These are phyloP conservation scores for Pseudoatta argentina DNA, from an alignment of 1,140 invertebrate genomes.

Conservation along the genomic window DNA sequence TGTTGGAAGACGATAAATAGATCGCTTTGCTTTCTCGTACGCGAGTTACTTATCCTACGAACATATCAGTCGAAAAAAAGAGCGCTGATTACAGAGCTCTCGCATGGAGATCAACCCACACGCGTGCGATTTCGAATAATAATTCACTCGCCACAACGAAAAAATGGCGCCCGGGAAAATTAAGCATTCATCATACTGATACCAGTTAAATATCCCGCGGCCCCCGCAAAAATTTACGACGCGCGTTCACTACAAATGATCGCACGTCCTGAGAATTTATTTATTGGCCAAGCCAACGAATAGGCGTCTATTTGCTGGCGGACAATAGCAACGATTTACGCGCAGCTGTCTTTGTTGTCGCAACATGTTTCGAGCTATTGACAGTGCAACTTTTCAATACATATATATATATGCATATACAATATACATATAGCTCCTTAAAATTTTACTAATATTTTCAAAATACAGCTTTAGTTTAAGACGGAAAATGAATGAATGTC, in stretches of 20 bases:
- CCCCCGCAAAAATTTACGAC: constrained; percentile 59
- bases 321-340: constrained; percentile 67
- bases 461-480: too few species aligned
- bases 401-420: neutral
- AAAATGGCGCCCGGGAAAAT: constrained; percentile 59
- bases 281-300: constrained; percentile 44
- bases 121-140: constrained; percentile 40
- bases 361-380: constrained; percentile 45
- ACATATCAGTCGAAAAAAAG: constrained; percentile 29
- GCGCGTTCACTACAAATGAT: constrained; percentile 55
- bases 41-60: constrained; percentile 35
- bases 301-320: constrained; percentile 56
- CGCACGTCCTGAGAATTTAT: constrained; percentile 60
- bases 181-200: constrained; percentile 60
- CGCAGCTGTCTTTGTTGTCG: constrained; percentile 44
- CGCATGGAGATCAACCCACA: constrained; percentile 4
- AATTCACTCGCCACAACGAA: constrained; percentile 42
- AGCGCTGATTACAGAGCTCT: constrained; percentile 57
- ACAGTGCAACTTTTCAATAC: constrained; percentile 19
- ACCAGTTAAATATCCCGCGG: constrained; percentile 62
- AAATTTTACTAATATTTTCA: neutral
- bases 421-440: neutral
- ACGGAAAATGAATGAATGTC: too few species aligned
- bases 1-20: constrained; percentile 34
- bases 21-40: constrained; percentile 25